Percentiles rank a stretch among this genome's conserved stretches.
These are phyloP conservation scores for Motacilla tschutschensis DNA, from an alignment of 2,113 vertebrate species.

Conservation along the genomic window DNA sequence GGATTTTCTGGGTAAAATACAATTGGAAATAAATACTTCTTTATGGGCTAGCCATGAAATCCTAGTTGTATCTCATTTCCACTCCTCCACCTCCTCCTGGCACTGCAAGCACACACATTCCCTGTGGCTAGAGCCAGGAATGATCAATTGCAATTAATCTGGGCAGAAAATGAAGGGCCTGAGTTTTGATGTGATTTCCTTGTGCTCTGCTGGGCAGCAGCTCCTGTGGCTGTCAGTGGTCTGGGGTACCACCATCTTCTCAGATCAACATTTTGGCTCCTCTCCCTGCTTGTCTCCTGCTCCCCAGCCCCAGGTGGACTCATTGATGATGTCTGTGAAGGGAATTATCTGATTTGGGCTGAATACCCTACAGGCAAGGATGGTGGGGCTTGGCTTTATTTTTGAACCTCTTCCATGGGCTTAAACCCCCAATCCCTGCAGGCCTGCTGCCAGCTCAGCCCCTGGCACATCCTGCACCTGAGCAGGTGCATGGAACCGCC, in stretches of 20 bases:
- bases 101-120: not conserved
- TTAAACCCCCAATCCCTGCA: not conserved
- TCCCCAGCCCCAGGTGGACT: not conserved
- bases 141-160: constrained; percentile 20
- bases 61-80: constrained; percentile 11
- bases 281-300: not conserved
- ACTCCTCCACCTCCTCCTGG: constrained; percentile 6
- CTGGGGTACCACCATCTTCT: not conserved
- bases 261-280: not conserved
- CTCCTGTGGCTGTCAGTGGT: not conserved
- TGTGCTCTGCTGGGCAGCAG: not conserved
- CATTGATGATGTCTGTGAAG: accelerated
- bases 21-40: constrained; percentile 10
- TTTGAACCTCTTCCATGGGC: not conserved
- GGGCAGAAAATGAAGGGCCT: constrained; percentile 9
- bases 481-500: not conserved
- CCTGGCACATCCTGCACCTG: not conserved
- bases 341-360: not conserved
- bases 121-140: not conserved
- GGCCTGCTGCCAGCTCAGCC: not conserved
- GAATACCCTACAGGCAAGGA: not conserved
- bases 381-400: not conserved
- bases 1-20: constrained; percentile 19
- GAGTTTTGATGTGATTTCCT: constrained; percentile 15
- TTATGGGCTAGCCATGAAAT: not conserved